phyloP scores from a whole-genome alignment of 1,140 invertebrate species.

The Trichogramma pretiosum region DNA sequence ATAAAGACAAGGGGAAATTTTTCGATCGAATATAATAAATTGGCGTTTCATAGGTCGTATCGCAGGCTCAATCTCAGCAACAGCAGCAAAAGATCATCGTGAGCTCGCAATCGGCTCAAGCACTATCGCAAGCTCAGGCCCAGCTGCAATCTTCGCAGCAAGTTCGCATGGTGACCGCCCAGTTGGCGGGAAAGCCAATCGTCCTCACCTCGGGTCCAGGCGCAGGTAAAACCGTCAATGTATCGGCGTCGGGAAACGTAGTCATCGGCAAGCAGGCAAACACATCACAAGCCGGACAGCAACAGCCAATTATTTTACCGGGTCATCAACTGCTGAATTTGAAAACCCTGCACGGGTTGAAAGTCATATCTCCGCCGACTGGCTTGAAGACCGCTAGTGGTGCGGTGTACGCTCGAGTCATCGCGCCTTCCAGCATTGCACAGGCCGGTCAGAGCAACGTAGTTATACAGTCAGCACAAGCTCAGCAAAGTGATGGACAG shows the following conservation, averaged over 20 bases:
- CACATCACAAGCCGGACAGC: slow-evolving; percentile 19
- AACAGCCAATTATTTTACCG: slow-evolving; percentile 51
- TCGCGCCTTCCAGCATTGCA: slow-evolving; percentile 37
- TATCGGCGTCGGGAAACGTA: slow-evolving; percentile 28
- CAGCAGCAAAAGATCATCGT: slow-evolving; percentile 40
- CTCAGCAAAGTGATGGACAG: slow-evolving; percentile 27
- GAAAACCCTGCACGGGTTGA: slow-evolving; percentile 59
- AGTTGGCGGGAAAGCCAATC: slow-evolving; percentile 57
- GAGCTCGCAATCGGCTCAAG: slow-evolving; percentile 26
- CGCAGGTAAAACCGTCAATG: slow-evolving; percentile 42
- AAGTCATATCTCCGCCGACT: slow-evolving; percentile 53
- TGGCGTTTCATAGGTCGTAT: slow-evolving; percentile 37
- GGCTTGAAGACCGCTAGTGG: slow-evolving; percentile 39
- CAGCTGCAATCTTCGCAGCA: slow-evolving; percentile 31
- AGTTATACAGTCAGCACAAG: slow-evolving; percentile 23
- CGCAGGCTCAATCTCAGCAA: slow-evolving; percentile 34
- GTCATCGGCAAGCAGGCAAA: slow-evolving; percentile 34
- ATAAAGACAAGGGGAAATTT: too few relatives aligned
- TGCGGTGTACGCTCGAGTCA: slow-evolving; percentile 40
- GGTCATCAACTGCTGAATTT: slow-evolving; percentile 58
- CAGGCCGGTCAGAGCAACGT: slow-evolving; percentile 23
- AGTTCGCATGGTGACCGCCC: slow-evolving; percentile 51
- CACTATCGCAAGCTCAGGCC: slow-evolving; percentile 27
- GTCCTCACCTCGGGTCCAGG: slow-evolving; percentile 52
- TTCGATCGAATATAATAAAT: too few relatives aligned